phyloP scores from a whole-genome alignment of 2,113 vertebrate species.

The Campylorhamphus procurvoides region DNA sequence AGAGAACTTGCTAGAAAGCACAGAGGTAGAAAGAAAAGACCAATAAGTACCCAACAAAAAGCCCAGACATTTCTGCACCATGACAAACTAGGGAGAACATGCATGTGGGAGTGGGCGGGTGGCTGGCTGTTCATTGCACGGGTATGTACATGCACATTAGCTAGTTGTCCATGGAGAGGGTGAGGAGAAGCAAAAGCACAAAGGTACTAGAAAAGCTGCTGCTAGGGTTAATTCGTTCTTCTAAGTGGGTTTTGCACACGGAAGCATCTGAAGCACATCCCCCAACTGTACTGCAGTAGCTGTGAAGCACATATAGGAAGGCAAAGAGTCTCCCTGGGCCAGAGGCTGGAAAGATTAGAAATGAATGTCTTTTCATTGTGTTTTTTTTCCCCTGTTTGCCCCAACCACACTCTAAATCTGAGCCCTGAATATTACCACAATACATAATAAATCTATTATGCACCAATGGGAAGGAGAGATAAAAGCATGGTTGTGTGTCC shows the following conservation, averaged over 20 bases:
- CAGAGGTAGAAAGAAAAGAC: background rate
- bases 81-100: background rate
- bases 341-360: background rate
- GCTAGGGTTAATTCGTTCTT: background rate
- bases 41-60: background rate
- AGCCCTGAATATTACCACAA: background rate
- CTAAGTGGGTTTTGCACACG: background rate
- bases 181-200: background rate
- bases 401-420: background rate
- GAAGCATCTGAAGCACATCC: background rate
- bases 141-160: background rate
- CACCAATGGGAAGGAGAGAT: background rate
- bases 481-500: background rate
- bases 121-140: background rate
- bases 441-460: background rate
- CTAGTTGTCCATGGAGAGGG: background rate
- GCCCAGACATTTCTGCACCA: background rate
- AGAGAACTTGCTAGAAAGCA: background rate
- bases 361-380: background rate
- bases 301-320: background rate
- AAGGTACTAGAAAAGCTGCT: background rate
- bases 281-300: background rate
- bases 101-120: accelerated
- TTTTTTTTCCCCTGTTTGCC: background rate
- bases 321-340: background rate